Percentiles rank a stretch among this genome's conserved stretches.
phyloP scores from a whole-genome alignment of 2,888 invertebrate genomes.

The Andrena flavipes region DNA sequence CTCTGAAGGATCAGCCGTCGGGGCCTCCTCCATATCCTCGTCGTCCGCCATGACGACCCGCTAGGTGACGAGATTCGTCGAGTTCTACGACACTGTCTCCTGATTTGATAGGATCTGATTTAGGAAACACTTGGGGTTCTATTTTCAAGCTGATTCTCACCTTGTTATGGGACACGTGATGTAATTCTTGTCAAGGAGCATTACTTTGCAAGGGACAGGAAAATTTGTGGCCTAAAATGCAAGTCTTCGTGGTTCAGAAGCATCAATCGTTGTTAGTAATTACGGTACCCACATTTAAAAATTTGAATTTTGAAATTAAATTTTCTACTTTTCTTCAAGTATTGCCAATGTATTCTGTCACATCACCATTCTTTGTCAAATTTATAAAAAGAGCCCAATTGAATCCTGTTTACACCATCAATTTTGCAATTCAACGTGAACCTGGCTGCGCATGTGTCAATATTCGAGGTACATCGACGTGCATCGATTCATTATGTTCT shows the following conservation, averaged over 20 bases:
- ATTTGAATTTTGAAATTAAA: neutral
- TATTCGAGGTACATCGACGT: conserved; percentile 4
- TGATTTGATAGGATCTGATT: neutral
- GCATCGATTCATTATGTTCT: neutral
- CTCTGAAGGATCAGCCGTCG: neutral
- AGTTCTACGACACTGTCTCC: neutral
- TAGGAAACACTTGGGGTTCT: neutral
- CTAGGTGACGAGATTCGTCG: neutral
- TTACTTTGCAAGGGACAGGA: neutral
- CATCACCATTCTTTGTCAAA: conserved; percentile 35
- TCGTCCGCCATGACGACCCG: neutral
- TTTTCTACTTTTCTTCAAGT: neutral
- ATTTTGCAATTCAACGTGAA: conserved; percentile 57
- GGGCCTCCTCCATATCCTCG: neutral
- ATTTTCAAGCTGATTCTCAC: neutral
- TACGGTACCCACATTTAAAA: conserved; percentile 37
- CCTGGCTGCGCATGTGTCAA: conserved; percentile 23
- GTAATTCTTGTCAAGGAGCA: neutral
- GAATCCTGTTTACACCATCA: conserved; percentile 35
- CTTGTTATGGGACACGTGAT: neutral
- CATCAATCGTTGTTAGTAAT: conserved; percentile 29
- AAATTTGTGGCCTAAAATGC: neutral
- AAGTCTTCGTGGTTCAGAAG: conserved; percentile 12
- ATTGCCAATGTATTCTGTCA: conserved; percentile 9
- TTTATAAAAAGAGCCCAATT: conserved; percentile 35